Base-by-base conservation (phyloP, 2,797 vertebrate genomes). In the Thalassophryne amazonica region DNA sequence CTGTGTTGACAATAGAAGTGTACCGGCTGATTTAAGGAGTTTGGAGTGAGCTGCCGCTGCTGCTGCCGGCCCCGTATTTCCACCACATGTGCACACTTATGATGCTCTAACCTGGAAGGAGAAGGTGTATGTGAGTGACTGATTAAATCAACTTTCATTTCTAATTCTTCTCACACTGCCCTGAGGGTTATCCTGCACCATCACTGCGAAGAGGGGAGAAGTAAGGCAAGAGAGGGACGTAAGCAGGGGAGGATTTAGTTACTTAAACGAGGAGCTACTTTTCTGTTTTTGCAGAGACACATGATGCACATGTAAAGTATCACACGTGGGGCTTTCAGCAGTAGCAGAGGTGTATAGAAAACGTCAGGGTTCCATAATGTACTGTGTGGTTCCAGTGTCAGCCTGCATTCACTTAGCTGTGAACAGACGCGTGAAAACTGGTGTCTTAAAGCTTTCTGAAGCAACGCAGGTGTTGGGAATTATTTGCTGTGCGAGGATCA, bases 111-210 rank as follows among this genome's bases (percentile, higher is more conserved):
- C 73, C 60, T 63, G 58, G 25, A 41, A 40, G 29, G 25, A 59
- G 34, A 66, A 78, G 52, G 49, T 57, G 57, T 54, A 52, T 53
- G 38, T 13, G 54, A 53, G 29, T 3, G 30, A 34, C 51, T 77
- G 83, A 88, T 84, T 76, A 72, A 76, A 88, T 86, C 77, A 81
- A 79, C 80, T 83, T 76, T 60, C 25, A 73, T 80, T 78, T 84
- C 48, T 68, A 61, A 80, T 84, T 80, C 71, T 75, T 59, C 65
- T 68, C 48, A 60, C 65, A 57, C n/a, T n/a, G n/a, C 34, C 53
- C 56, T 49, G 3, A 22, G 61, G 64, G 75, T 84, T 82, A 80
- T 79, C 67, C 63, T 49, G 55, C 34, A 40, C 48, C 52, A 72
- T 72, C 69, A 36, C 45, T 8, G 19, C 51, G 41, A 30, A 39